Conservation (phyloP, 64 coral and sea anemone genomes). For the Actinia equina region DNA sequence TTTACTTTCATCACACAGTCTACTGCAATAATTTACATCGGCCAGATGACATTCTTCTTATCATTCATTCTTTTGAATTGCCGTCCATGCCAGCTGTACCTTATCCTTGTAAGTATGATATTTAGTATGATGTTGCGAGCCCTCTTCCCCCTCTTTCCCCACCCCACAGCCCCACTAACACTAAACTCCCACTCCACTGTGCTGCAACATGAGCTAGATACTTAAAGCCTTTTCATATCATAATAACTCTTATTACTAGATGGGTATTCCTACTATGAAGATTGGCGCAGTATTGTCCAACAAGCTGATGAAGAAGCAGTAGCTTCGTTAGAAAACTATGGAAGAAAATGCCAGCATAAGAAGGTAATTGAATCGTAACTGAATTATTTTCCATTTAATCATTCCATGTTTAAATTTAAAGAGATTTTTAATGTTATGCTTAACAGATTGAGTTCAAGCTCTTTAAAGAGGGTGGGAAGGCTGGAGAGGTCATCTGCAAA, state of each 20-base stretch:
- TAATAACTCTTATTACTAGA: slow-evolving; percentile 28
- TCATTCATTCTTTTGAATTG: slow-evolving; percentile 90
- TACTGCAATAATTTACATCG: slow-evolving; percentile 58
- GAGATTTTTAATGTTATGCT: background rate
- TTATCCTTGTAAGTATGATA: slow-evolving; percentile 86
- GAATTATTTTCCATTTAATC: too few species aligned
- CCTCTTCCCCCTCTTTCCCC: too few species aligned
- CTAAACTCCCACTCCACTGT: too few species aligned
- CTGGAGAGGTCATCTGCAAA: slow-evolving; percentile 68
- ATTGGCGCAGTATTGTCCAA: slow-evolving; percentile 69
- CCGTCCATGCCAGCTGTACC: slow-evolving; percentile 91
- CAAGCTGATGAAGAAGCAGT: slow-evolving; percentile 71
- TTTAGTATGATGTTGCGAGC: too few species aligned
- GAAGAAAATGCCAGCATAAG: slow-evolving; percentile 42
- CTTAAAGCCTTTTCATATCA: too few species aligned
- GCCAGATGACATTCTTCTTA: slow-evolving; percentile 45
- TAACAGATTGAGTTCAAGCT: slow-evolving; percentile 59
- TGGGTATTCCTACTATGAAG: slow-evolving; percentile 95
- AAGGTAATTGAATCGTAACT: background rate
- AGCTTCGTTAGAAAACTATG: slow-evolving; percentile 59
- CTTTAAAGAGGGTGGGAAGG: slow-evolving; percentile 64
- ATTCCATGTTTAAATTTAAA: too few species aligned
- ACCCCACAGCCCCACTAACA: too few species aligned
- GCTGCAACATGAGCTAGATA: too few species aligned
- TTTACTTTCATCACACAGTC: slow-evolving; percentile 18